A percentile compares a stretch with the other conserved stretches of the same genome.
Evolutionary conservation across 1,140 invertebrate species (phyloP).

Genomic region (Drosophila yakuba): DNA sequence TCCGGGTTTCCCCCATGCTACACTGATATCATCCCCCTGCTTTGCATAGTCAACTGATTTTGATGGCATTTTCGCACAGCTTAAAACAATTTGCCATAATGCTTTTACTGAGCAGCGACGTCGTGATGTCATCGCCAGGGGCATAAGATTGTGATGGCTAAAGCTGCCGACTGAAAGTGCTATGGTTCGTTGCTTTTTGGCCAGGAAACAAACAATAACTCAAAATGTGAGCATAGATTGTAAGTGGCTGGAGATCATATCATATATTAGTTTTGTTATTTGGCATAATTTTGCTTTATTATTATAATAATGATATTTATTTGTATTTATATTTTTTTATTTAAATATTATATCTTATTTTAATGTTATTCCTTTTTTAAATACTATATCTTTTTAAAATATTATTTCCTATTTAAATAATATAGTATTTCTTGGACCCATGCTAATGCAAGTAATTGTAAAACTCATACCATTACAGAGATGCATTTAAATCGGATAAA

Average conservation of each 20-base stretch:
- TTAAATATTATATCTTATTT: too few species aligned
- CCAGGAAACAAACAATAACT: slow-evolving; percentile 8
- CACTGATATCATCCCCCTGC: slow-evolving; percentile 34
- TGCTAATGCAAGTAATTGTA: too few species aligned
- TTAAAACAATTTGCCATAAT: slow-evolving; percentile 82
- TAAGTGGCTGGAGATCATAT: slow-evolving; percentile 17
- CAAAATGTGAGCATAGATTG: slow-evolving; percentile 11
- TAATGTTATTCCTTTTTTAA: too few species aligned
- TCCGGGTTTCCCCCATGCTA: neutral
- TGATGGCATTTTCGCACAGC: slow-evolving; percentile 80
- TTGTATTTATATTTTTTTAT: too few species aligned
- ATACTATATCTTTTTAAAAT: too few species aligned
- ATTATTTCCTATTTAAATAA: too few species aligned
- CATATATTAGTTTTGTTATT: slow-evolving; percentile 7
- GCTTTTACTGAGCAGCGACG: slow-evolving; percentile 70
- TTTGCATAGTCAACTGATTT: slow-evolving; percentile 82
- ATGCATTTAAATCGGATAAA: neutral
- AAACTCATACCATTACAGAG: too few species aligned
- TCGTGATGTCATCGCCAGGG: slow-evolving; percentile 61
- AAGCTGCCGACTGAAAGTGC: neutral
- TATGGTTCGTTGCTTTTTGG: slow-evolving; percentile 7
- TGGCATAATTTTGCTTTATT: too few species aligned
- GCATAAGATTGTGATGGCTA: slow-evolving; percentile 31
- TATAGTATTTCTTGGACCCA: too few species aligned
- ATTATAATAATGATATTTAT: too few species aligned